Evolutionary conservation across 2,113 vertebrate species (phyloP), one percentile per base, ranked within the genome.

Genomic region (Vireo altiloquus): DNA sequence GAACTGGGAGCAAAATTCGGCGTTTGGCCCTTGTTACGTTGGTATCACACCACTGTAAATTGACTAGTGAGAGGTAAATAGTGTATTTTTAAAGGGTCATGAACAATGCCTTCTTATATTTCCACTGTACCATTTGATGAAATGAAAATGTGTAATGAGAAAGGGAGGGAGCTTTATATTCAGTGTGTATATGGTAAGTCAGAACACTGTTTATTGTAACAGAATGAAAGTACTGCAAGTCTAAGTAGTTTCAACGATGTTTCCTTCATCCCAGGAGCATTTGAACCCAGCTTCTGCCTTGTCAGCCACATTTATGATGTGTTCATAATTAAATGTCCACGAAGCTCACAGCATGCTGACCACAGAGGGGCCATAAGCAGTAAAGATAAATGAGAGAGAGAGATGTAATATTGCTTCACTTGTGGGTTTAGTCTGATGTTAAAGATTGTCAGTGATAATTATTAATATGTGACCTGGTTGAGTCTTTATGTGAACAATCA

Each of bases 381-480:
- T 97, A 98, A 97, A 98, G 99, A 99, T 99, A 98, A 98, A 99
- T 98, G 98, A 98, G 98, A 98, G 95, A 89, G 87, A 98, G 98
- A 98, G 97, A 98, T 98, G 98, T 98, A 99, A 99, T 99, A 99
- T 99, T 98, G 98, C 98, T 98, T 98, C 98, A 98, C 98, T 98
- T 98, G 98, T 98, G 98, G 98, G 98, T 98, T 98, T 98, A 89
- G 72, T 98, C 97, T 98, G 98, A 98, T 98, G 98, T 98, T 99
- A 98, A 98, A 98, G 98, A 98, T 98, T 98, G 98, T 98, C 98
- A 98, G 97, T 96, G 98, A 98, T 98, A 98, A 99, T 99, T 98
- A 99, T 99, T 98, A 98, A 98, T 98, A 98, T 98, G 97, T 98
- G 98, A 98, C 98, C 98, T 98, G 98, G 98, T 97, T 97, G 96